Evolutionary conservation across 1,140 invertebrate genomes (phyloP), one percentile per base, ranked within the genome.

Genomic region (Papilio aristodemus): DNA sequence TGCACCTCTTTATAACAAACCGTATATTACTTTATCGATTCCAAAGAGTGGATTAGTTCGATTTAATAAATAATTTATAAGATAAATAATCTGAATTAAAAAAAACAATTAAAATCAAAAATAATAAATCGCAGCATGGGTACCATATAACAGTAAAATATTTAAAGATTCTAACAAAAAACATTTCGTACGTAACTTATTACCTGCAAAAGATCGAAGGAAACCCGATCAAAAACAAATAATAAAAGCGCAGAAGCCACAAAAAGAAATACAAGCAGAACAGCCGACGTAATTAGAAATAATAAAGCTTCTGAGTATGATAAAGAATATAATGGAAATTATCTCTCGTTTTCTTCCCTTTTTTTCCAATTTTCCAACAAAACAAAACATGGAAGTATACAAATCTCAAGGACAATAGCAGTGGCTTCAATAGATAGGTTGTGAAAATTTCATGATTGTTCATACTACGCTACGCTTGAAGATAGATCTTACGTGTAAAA

Each of bases 281-380:
- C 71, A 69, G 71, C 75, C 72, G 71, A 72, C 71, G 76, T 84
- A 85, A 85, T 84, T 84, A 86, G 76, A 73, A 82, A 77, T 77
- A 79, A 86, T 81, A 83, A 78, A 78, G 80, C 79, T 83, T 83
- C 74, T 67, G 69, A 71, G 73, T 74, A 75, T 73, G 76, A 81
- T 79, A 81, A 79, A 77, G 78, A 75, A 69, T 74, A 83, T 76
- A 79, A 78, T 77, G 57, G 68, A 70, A 69, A 68, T 67, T 68
- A 57, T 71, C 41, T 50, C 19, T 22, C 46, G 3, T 50, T 50
- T 39, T 50, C 22, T 10, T 14, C n/a, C 41, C 46, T 3, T 22
- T 50, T 50, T 46, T 50, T 50, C 19, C 39, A 73, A 74, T n/a
- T n/a, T n/a, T n/a, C n/a, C n/a, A n/a, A n/a, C 69, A 62, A 62